phyloP scores from a whole-genome alignment of 1,140 invertebrate genomes.

The Drosophila insularis region DNA sequence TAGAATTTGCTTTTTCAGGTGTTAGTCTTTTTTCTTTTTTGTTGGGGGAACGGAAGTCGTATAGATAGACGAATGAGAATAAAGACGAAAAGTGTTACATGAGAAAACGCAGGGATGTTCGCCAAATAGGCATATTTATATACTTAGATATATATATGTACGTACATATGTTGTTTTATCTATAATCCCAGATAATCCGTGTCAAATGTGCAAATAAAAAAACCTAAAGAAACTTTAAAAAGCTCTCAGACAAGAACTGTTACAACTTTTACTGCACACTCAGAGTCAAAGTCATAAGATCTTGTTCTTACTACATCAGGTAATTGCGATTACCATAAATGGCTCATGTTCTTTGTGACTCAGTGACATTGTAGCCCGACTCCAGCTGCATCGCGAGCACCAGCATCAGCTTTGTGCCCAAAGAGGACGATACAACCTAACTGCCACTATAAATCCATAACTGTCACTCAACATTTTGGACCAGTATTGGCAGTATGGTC shows the following conservation, averaged over 20 bases:
- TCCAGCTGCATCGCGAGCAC: slow-evolving; percentile 1
- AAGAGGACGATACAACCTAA: slow-evolving; percentile 44
- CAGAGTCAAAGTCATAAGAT: slow-evolving; percentile 11
- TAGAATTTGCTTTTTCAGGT: slow-evolving; percentile 35
- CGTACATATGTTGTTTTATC: neutral
- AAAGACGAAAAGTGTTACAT: slow-evolving; percentile 3
- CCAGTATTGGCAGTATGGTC: slow-evolving; percentile 63
- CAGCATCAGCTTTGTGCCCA: slow-evolving; percentile 21
- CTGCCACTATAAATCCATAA: slow-evolving; percentile 79
- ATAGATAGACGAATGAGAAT: slow-evolving; percentile 11
- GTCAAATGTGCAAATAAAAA: slow-evolving; percentile 11
- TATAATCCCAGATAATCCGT: slow-evolving; percentile 4
- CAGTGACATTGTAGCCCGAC: slow-evolving; percentile 19
- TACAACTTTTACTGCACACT: slow-evolving; percentile 37
- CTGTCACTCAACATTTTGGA: slow-evolving; percentile 74
- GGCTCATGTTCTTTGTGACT: slow-evolving; percentile 20
- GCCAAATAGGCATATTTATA: neutral
- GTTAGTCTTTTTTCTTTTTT: slow-evolving; percentile 55
- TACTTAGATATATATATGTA: no score
- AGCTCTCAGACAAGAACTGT: slow-evolving; percentile 24
- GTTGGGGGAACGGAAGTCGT: slow-evolving; percentile 56
- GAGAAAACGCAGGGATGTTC: neutral
- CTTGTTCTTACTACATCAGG: slow-evolving; percentile 17
- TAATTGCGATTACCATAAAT: slow-evolving; percentile 22
- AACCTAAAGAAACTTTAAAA: slow-evolving; percentile 1